Conservation (phyloP, 2,888 invertebrate species). For the Dioctria linearis region DNA sequence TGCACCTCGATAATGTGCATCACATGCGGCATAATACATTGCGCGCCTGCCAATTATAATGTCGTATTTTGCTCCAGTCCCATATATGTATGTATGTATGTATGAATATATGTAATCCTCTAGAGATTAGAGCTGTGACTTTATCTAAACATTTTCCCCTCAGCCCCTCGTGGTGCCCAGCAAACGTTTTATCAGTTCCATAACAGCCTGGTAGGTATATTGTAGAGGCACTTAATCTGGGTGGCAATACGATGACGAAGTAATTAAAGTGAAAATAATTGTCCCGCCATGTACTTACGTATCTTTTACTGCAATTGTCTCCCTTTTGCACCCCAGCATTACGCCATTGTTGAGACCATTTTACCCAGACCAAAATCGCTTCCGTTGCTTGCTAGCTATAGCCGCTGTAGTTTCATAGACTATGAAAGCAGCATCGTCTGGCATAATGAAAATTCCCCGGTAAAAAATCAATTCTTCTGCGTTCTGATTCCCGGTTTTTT, state of each 20-base stretch:
- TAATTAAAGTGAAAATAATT: conserved; percentile 54
- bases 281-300: conserved; percentile 47
- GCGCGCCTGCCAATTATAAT: conserved; percentile 43
- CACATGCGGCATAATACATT: conserved; percentile 25
- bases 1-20: neutral
- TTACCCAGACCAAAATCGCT: conserved; percentile 21
- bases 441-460: neutral
- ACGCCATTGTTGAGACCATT: conserved; percentile 24
- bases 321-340: conserved; percentile 2
- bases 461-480: neutral
- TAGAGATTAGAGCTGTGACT: neutral
- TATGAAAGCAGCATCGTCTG: neutral
- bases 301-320: conserved; percentile 47
- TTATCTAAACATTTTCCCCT: neutral
- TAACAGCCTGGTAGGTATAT: neutral
- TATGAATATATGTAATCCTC: neutral
- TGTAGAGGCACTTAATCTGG: conserved; percentile 23
- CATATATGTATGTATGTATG: neutral
- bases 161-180: neutral
- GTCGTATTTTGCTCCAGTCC: conserved; percentile 27
- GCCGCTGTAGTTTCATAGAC: neutral
- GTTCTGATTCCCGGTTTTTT: neutral
- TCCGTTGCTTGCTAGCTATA: neutral
- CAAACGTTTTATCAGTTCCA: neutral
- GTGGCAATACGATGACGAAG: conserved; percentile 46